These are phyloP conservation scores for Orussus abietinus DNA, from an alignment of 1,140 invertebrate species.

Conservation along the genomic window DNA sequence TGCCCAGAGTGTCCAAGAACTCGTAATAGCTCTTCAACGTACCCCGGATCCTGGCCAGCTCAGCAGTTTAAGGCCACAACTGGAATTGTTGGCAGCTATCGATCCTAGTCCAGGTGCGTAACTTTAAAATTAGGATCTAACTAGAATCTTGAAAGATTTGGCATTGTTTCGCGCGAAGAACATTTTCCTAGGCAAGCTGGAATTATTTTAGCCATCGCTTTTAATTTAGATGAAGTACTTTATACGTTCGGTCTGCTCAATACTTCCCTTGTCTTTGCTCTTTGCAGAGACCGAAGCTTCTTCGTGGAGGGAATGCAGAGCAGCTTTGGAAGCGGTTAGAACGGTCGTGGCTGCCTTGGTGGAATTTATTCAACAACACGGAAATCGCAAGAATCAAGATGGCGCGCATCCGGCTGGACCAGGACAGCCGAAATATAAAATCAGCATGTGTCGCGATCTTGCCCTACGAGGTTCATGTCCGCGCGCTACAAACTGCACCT, in stretches of 20 bases:
- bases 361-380: conserved; percentile 80
- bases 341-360: conserved; percentile 80
- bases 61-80: conserved; percentile 68
- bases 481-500: conserved; percentile 81
- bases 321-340: conserved; percentile 75
- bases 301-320: conserved; percentile 69
- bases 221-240: no score
- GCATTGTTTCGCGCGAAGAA: neutral
- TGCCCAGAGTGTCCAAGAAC: conserved; percentile 84
- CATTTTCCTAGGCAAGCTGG: no score
- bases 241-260: no score
- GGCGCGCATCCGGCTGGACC: conserved; percentile 51
- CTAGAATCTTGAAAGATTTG: neutral
- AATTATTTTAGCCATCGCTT: no score
- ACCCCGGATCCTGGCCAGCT: conserved; percentile 87
- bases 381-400: conserved; percentile 61
- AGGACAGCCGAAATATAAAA: conserved; percentile 80
- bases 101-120: conserved; percentile 72
- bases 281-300: conserved; percentile 65
- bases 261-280: no score
- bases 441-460: conserved; percentile 85
- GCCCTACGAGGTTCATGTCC: conserved; percentile 76
- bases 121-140: conserved; percentile 12
- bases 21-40: conserved; percentile 87
- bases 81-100: conserved; percentile 83